These are phyloP conservation scores for Seriola rivoliana DNA, from an alignment of 2,113 vertebrate species.

Conservation along the genomic window DNA sequence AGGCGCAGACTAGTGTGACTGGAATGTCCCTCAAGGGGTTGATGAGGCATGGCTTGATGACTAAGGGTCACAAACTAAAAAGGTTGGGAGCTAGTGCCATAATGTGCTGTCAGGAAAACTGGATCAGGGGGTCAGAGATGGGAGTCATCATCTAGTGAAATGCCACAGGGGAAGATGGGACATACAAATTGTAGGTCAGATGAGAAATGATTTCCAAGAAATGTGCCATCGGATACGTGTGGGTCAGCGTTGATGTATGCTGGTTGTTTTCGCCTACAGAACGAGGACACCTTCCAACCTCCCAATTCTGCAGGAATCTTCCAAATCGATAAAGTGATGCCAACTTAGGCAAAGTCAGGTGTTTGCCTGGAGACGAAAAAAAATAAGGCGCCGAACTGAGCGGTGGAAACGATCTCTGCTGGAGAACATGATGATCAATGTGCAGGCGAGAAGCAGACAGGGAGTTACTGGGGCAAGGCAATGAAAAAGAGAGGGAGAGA, in stretches of 20 bases:
- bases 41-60: background rate
- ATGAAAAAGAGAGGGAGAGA: conserved; percentile 36
- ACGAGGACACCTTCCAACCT: too few species aligned
- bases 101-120: background rate
- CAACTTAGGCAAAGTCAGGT: background rate
- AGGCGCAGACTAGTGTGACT: background rate
- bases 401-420: conserved; percentile 42
- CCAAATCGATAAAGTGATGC: conserved; percentile 7
- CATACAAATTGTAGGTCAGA: conserved; percentile 14
- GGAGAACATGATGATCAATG: conserved; percentile 70
- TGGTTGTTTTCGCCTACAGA: background rate
- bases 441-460: conserved; percentile 38
- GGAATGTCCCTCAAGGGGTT: too few species aligned
- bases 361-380: conserved; percentile 26
- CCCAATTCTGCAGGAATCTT: background rate
- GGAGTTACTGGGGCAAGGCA: conserved; percentile 54
- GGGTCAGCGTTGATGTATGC: conserved; percentile 1
- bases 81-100: background rate
- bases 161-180: background rate
- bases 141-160: background rate
- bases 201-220: background rate
- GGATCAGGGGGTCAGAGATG: background rate
- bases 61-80: background rate
- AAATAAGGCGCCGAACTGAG: conserved; percentile 12
- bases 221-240: conserved; percentile 14